These are phyloP conservation scores for Trissonchulus latispiculum DNA, from an alignment of 2,888 invertebrate genomes.

Conservation along the genomic window DNA sequence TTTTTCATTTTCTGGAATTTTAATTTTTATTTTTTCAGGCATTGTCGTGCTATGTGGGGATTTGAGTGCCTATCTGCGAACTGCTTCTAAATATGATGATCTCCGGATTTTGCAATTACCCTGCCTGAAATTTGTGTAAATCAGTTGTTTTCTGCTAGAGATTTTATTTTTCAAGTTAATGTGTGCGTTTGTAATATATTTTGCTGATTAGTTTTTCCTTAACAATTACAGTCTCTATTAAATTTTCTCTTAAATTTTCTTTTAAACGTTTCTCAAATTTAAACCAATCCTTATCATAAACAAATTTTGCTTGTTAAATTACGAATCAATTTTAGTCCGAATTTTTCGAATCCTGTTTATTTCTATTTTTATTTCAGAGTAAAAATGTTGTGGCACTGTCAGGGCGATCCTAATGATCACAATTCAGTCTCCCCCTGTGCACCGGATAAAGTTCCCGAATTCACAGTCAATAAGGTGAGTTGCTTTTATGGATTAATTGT, in stretches of 20 bases:
- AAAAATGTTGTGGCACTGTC: slow-evolving; percentile 77
- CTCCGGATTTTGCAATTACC: slow-evolving; percentile 84
- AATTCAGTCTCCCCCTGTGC: slow-evolving; percentile 89
- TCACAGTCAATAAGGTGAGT: slow-evolving; percentile 75
- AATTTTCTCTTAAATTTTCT: no score
- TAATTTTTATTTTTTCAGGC: slow-evolving; percentile 58
- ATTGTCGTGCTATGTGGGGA: slow-evolving; percentile 85
- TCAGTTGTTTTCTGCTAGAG: slow-evolving; percentile 47
- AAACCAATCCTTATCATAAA: no score
- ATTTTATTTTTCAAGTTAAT: no score
- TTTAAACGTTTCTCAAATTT: no score
- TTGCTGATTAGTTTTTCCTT: no score
- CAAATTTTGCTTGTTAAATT: no score
- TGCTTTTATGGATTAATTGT: no score
- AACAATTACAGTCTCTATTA: no score
- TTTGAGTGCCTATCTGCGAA: slow-evolving; percentile 83
- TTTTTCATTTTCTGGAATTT: slow-evolving; percentile 23
- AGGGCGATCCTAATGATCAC: slow-evolving; percentile 89
- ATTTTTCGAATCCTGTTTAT: no score
- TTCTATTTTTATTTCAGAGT: slow-evolving; percentile 51
- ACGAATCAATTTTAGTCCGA: no score
- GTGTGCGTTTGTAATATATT: no score
- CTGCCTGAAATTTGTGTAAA: slow-evolving; percentile 70
- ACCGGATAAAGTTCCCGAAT: slow-evolving; percentile 88
- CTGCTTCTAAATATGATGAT: slow-evolving; percentile 97